Evolutionary conservation across 2,888 invertebrate genomes (phyloP).

Genomic region (Glaucopsyche alexis): DNA sequence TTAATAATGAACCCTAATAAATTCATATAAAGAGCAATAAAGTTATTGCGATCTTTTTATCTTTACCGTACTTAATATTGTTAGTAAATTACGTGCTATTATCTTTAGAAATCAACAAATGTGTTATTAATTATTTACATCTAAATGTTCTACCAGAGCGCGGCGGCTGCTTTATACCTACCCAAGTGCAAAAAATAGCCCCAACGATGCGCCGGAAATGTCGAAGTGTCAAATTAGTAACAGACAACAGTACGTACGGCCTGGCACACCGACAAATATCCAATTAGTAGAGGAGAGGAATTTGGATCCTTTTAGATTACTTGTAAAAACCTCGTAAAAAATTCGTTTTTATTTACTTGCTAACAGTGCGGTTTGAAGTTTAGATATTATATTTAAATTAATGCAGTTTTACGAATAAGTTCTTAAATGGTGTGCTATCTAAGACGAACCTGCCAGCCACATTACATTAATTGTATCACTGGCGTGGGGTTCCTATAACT

Average conservation of each 20-base stretch:
- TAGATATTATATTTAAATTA: background rate
- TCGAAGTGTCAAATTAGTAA: constrained; percentile 56
- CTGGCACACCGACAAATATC: constrained; percentile 42
- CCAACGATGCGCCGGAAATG: constrained; percentile 44
- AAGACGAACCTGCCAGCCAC: too few relatives aligned
- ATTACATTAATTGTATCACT: too few relatives aligned
- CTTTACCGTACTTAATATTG: background rate
- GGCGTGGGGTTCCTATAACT: too few relatives aligned
- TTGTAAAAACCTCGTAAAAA: background rate
- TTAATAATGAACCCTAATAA: too few relatives aligned
- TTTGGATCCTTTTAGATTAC: constrained; percentile 6
- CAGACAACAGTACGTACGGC: constrained; percentile 43
- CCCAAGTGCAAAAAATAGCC: constrained; percentile 40
- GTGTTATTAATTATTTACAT: constrained; percentile 17
- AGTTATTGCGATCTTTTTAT: background rate
- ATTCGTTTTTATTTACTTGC: background rate
- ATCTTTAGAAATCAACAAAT: background rate
- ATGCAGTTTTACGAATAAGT: too few relatives aligned
- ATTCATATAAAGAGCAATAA: too few relatives aligned
- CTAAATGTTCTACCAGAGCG: constrained; percentile 18
- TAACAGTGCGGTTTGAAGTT: background rate
- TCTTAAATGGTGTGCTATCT: too few relatives aligned
- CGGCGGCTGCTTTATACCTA: background rate
- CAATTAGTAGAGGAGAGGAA: constrained; percentile 42
- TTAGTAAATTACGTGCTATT: background rate